Base-by-base conservation (phyloP, 2,888 invertebrate genomes). In the Dorcus parallelipipedus region DNA sequence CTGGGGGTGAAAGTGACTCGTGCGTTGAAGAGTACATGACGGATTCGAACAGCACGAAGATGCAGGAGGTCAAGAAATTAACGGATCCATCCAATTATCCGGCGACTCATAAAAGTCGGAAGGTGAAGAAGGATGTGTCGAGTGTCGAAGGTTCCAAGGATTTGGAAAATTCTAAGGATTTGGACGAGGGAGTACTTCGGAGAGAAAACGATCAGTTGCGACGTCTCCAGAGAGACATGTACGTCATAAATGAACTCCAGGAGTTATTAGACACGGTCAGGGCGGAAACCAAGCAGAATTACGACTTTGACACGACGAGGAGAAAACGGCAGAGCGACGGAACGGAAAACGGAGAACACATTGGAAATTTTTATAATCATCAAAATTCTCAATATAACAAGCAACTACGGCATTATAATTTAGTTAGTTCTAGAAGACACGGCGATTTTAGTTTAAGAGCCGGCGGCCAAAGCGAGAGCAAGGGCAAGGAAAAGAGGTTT, bases 141-240 rank as follows among this genome's bases (percentile, higher is more conserved):
- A 33, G 6, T 1, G 26, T 33, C 26, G 26, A 33, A 33, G 26
- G 3, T 33, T 33, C 26, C 26, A 33, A 33, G 7, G 26, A 7
- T 33, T 33, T 33, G 20, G 20, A 20, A 20, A 2, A 20, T 20
- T 20, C 20, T 20, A 3, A 20, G 3, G 26, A 33, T 33, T 33
- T 33, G 6, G 26, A 5, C 1, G 2, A 20, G 2, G 20, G 20
- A 20, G 20, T 20, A 20, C 1, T 33, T 33, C 1, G 1, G 7
- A 4, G 7, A 1, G 6, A 33, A 33, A 40, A 38, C 1, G 49
- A 55, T 38, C 47, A 49, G 58, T n/a, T 57, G 38, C 38, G 61
- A 6, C 59, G 69, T 14, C 47, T 70, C 10, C 58, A 64, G 33
- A 53, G 70, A 51, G 69, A 70, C 56, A 43, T 69, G 38, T 61